Percentiles rank a stretch among this genome's conserved stretches.
Evolutionary conservation across 2,113 vertebrate species (phyloP).

Genomic region (Burhinus bistriatus): DNA sequence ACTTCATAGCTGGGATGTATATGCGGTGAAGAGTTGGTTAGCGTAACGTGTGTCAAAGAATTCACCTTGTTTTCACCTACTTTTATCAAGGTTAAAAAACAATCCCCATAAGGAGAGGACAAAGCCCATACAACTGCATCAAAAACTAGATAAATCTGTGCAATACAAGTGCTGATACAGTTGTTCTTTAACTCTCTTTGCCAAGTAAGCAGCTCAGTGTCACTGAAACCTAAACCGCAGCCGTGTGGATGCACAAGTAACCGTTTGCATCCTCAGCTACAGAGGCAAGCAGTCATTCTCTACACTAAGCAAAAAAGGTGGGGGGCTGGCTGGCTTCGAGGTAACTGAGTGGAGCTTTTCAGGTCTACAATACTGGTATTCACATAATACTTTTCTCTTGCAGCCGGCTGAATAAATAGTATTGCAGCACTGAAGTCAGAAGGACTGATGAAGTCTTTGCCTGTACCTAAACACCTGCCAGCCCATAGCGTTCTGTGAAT

Average conservation of each 20-base stretch:
- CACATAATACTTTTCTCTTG: background rate
- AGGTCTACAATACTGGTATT: background rate
- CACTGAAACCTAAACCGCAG: background rate
- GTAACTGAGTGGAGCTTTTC: background rate
- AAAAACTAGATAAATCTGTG: background rate
- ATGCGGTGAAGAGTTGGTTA: background rate
- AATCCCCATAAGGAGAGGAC: background rate
- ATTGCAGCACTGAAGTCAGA: background rate
- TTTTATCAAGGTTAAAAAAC: background rate
- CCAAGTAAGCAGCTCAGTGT: background rate
- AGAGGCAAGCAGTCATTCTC: background rate
- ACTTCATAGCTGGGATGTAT: background rate
- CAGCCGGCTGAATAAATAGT: conserved; percentile 18
- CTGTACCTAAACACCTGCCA: background rate
- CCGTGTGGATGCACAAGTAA: background rate
- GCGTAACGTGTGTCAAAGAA: background rate
- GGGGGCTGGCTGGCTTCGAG: background rate
- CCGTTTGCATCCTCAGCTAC: background rate
- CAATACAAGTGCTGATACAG: background rate
- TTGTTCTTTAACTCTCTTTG: conserved; percentile 3
- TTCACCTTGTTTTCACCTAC: background rate
- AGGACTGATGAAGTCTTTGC: background rate
- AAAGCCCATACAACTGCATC: background rate
- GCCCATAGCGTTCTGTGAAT: background rate
- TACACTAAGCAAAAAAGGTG: background rate